These are phyloP conservation scores for Xiphias gladius DNA, from an alignment of 2,113 vertebrate genomes.

Conservation along the genomic window DNA sequence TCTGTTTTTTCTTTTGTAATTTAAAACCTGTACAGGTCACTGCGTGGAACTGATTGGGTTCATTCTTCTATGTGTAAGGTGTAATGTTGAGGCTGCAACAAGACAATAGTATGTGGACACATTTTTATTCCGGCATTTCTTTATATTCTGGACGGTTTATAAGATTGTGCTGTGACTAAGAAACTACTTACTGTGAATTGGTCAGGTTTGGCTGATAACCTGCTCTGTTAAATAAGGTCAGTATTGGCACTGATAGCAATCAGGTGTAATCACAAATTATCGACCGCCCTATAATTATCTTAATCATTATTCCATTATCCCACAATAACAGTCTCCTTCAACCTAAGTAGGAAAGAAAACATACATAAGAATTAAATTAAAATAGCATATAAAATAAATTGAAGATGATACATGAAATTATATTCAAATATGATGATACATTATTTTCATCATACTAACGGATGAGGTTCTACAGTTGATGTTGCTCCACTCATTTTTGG, in stretches of 20 bases:
- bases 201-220: slow-evolving; percentile 19
- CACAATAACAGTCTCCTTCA: neutral
- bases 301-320: neutral
- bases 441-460: neutral
- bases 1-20: slow-evolving; percentile 25
- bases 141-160: slow-evolving; percentile 8
- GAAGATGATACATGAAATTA: neutral
- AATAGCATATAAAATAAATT: neutral
- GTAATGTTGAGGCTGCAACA: neutral
- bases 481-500: neutral
- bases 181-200: slow-evolving; percentile 26
- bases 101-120: neutral
- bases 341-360: neutral
- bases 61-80: slow-evolving; percentile 12
- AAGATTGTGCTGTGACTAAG: slow-evolving; percentile 4
- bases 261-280: slow-evolving; percentile 34
- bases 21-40: slow-evolving; percentile 26
- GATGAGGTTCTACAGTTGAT: no score
- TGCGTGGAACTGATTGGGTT: slow-evolving; percentile 15
- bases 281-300: slow-evolving; percentile 2
- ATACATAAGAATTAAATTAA: neutral
- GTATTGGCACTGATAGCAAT: slow-evolving; percentile 8
- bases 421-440: neutral
- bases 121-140: neutral
- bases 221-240: slow-evolving; percentile 31